Percentiles rank a stretch among this genome's conserved stretches.
These are phyloP conservation scores for Aphelocoma coerulescens DNA, from an alignment of 2,113 vertebrate species.

Conservation along the genomic window DNA sequence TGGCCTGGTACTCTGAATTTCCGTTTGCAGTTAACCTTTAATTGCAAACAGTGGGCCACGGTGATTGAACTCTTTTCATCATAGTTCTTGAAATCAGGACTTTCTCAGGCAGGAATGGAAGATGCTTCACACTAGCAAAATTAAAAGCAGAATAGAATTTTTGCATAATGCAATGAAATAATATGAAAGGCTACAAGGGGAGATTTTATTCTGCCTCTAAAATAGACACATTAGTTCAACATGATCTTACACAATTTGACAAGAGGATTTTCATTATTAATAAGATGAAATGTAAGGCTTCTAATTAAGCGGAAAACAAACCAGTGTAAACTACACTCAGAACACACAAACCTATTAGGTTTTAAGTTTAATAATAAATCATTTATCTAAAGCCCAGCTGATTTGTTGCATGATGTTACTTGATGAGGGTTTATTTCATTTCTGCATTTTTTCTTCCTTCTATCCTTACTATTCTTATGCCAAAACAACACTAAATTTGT, in stretches of 20 bases:
- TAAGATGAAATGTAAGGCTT: conserved; percentile 44
- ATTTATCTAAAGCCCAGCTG: conserved; percentile 31
- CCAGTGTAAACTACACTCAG: conserved; percentile 30
- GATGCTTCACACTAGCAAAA: neutral
- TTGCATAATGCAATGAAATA: neutral
- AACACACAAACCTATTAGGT: conserved; percentile 39
- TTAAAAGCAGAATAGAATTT: neutral
- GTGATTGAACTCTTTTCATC: neutral
- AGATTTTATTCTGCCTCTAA: neutral
- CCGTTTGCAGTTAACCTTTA: neutral
- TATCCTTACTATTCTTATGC: neutral
- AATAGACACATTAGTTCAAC: conserved; percentile 18
- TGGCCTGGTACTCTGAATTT: neutral
- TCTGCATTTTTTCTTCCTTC: neutral
- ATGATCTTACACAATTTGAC: conserved; percentile 35
- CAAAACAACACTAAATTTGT: neutral
- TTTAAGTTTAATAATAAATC: conserved; percentile 47
- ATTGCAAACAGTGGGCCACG: neutral
- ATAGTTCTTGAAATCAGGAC: neutral
- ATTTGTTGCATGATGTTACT: conserved; percentile 13
- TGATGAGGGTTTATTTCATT: conserved; percentile 7
- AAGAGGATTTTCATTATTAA: conserved; percentile 60
- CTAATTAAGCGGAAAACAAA: conserved; percentile 62
- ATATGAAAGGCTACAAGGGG: neutral
- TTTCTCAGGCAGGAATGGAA: neutral